phyloP scores from a whole-genome alignment of 2,797 vertebrate species.

The Rhodeus uyekii region DNA sequence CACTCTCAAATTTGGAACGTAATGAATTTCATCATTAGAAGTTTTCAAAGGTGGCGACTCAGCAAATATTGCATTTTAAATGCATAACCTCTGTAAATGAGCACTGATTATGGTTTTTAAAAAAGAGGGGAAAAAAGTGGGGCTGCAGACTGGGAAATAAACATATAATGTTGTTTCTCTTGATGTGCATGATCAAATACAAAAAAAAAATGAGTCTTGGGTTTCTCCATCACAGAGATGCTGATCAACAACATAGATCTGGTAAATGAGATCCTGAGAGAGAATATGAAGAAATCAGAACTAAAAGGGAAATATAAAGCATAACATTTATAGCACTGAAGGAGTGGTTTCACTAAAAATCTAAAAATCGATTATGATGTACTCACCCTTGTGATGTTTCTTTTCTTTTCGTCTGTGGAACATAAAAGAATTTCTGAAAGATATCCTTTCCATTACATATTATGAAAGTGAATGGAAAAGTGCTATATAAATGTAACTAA shows the following conservation, averaged over 20 bases:
- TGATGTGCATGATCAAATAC: slow-evolving; percentile 16
- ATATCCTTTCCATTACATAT: not conserved
- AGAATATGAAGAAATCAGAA: not conserved
- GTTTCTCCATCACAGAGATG: not conserved
- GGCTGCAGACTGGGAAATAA: slow-evolving; percentile 1
- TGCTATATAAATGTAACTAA: too few species aligned
- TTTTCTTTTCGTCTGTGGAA: not conserved
- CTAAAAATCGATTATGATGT: not conserved
- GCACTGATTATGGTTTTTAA: not conserved
- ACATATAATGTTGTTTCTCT: not conserved
- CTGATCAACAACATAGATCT: not conserved
- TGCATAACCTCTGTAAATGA: not conserved
- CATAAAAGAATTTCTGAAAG: not conserved
- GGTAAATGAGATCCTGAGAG: slow-evolving; percentile 21
- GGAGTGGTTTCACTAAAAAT: not conserved
- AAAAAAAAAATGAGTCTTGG: slow-evolving; percentile 10
- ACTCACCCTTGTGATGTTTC: not conserved
- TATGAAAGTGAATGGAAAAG: not conserved
- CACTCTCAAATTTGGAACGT: slow-evolving; percentile 22
- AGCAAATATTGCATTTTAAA: slow-evolving; percentile 26
- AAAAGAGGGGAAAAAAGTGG: not conserved
- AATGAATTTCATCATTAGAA: slow-evolving; percentile 50
- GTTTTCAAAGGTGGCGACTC: slow-evolving; percentile 44
- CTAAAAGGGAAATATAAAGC: not conserved
- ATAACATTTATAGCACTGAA: slow-evolving; percentile 31